Evolutionary conservation across 2,797 vertebrate species (phyloP).

Genomic region (Ammospiza maritima): DNA sequence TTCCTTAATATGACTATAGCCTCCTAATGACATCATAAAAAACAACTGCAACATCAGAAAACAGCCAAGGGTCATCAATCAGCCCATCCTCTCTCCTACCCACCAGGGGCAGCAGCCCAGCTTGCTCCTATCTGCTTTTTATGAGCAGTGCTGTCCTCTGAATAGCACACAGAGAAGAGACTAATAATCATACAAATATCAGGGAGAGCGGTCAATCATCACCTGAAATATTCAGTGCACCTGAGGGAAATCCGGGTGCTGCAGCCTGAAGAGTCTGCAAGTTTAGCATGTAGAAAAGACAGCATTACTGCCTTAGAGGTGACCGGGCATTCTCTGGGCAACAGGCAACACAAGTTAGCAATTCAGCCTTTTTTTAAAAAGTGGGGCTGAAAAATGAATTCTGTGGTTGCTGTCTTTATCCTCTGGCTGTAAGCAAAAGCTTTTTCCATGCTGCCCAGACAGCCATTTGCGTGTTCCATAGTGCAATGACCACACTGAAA

Average conservation of each 20-base stretch:
- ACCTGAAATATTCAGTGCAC: conserved; percentile 60
- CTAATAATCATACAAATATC: conserved; percentile 50
- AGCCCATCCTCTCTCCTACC: conserved; percentile 59
- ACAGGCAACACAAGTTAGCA: not conserved
- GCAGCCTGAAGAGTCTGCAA: conserved; percentile 9
- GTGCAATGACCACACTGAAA: not conserved
- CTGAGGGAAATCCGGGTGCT: conserved; percentile 57
- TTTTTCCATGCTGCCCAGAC: not conserved
- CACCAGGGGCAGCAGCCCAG: conserved; percentile 53
- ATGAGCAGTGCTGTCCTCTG: conserved; percentile 46
- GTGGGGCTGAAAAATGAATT: not conserved
- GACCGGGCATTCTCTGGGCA: not conserved
- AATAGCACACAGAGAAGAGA: conserved; percentile 49
- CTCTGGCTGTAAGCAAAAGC: not conserved
- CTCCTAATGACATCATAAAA: conserved; percentile 85
- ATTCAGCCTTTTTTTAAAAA: not conserved
- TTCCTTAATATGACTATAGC: conserved; percentile 77
- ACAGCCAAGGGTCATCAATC: conserved; percentile 79
- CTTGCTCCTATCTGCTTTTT: conserved; percentile 64
- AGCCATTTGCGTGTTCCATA: not conserved
- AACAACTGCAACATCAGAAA: conserved; percentile 72
- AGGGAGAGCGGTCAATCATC: conserved; percentile 67
- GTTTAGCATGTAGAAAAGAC: not conserved
- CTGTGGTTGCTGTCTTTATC: not conserved
- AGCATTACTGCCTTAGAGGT: not conserved